Conservation (phyloP, 2,113 vertebrate genomes). For the Pachypanchax playfairii region DNA sequence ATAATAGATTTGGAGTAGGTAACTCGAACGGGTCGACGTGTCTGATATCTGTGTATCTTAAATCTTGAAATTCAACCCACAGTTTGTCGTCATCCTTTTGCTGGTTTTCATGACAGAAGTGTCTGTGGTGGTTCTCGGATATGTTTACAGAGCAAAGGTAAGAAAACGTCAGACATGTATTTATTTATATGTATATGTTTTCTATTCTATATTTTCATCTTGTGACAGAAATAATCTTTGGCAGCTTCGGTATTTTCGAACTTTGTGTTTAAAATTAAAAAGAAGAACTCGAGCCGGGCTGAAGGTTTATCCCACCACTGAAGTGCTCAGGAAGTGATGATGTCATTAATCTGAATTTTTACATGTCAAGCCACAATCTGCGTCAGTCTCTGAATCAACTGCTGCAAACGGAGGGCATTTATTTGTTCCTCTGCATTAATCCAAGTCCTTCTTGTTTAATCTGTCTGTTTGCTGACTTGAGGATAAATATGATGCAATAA, state of each 20-base stretch:
- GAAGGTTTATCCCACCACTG: too few species aligned
- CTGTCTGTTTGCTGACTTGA: not conserved
- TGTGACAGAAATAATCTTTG: not conserved
- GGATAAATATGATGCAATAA: not conserved
- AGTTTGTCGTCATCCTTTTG: slow-evolving; percentile 95
- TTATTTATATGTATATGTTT: not conserved
- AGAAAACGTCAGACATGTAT: slow-evolving; percentile 31
- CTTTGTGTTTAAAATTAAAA: too few species aligned
- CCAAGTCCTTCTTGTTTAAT: too few species aligned
- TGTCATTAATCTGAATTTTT: too few species aligned
- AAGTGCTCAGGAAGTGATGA: too few species aligned
- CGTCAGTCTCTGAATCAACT: too few species aligned
- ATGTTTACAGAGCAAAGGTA: slow-evolving; percentile 97
- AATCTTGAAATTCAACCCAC: slow-evolving; percentile 58
- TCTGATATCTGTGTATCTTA: slow-evolving; percentile 2
- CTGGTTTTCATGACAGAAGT: slow-evolving; percentile 95
- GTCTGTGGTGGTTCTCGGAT: slow-evolving; percentile 92
- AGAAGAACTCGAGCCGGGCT: too few species aligned
- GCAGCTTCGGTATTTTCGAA: not conserved
- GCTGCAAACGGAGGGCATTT: too few species aligned
- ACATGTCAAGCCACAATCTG: too few species aligned
- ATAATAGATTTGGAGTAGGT: not conserved
- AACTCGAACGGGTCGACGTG: slow-evolving; percentile 1
- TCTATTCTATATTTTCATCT: not conserved
- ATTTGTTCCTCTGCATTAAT: too few species aligned